Evolutionary conservation across 2,797 vertebrate genomes (phyloP).

Genomic region (Tarsius wallacei): DNA sequence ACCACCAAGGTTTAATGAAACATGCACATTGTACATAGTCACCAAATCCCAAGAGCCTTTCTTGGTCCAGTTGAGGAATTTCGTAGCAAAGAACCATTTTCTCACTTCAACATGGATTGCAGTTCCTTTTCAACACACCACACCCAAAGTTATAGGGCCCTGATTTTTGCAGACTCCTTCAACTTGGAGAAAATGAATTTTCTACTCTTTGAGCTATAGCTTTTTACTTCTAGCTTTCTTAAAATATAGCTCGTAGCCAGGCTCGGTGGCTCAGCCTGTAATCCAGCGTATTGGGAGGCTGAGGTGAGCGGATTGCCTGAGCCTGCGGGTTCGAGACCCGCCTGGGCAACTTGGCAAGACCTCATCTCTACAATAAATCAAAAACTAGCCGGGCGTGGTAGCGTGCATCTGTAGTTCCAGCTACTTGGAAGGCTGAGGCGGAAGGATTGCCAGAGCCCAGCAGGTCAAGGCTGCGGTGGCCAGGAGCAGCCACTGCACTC

Average conservation of each 20-base stretch:
- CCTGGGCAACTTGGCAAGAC: no score
- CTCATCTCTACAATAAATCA: no score
- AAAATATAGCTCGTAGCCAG: not conserved
- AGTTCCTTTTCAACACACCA: not conserved
- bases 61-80: not conserved
- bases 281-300: no score
- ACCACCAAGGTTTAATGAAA: not conserved
- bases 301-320: no score
- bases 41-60: not conserved
- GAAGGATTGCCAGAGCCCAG: no score
- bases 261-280: no score
- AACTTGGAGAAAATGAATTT: not conserved
- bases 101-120: fast-evolving
- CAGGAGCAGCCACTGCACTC: no score
- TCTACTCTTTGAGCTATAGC: not conserved
- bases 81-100: not conserved
- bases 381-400: no score
- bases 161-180: not conserved
- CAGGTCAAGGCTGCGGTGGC: no score
- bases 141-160: not conserved
- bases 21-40: fast-evolving
- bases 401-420: no score
- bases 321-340: no score
- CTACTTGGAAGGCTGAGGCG: no score
- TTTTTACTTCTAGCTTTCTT: constrained; percentile 19